Evolutionary conservation across 2,113 vertebrate species (phyloP).

Genomic region (Otus sunia): DNA sequence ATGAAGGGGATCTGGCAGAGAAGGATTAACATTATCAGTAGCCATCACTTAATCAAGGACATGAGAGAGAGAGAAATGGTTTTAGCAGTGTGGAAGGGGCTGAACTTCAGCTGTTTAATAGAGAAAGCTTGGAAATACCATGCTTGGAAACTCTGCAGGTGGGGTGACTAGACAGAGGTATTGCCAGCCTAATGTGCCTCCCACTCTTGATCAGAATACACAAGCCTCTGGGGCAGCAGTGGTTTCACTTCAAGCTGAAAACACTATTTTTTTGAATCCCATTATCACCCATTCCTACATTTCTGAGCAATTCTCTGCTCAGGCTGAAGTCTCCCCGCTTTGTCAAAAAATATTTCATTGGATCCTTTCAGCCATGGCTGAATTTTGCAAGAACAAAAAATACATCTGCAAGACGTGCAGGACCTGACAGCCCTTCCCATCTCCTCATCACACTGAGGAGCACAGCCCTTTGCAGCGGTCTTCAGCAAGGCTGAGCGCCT

Average conservation of each 20-base stretch:
- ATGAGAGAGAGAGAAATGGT: not conserved
- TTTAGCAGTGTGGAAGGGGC: not conserved
- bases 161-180: not conserved
- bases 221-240: not conserved
- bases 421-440: not conserved
- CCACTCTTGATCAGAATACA: not conserved
- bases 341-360: not conserved
- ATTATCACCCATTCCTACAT: not conserved
- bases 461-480: rapidly evolving
- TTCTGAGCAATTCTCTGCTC: not conserved
- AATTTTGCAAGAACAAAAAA: not conserved
- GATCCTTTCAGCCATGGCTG: not conserved
- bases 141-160: not conserved
- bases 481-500: not conserved
- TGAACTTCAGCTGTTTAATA: not conserved
- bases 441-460: not conserved
- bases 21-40: not conserved
- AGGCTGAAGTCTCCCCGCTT: not conserved
- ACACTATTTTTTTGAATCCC: not conserved
- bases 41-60: not conserved
- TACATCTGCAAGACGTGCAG: not conserved
- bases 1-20: not conserved
- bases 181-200: not conserved
- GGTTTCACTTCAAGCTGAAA: not conserved
- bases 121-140: not conserved